Percentiles rank a stretch among this genome's conserved stretches.
Evolutionary conservation across 1,140 invertebrate genomes (phyloP).

Genomic region (Macrosteles quadrilineatus): DNA sequence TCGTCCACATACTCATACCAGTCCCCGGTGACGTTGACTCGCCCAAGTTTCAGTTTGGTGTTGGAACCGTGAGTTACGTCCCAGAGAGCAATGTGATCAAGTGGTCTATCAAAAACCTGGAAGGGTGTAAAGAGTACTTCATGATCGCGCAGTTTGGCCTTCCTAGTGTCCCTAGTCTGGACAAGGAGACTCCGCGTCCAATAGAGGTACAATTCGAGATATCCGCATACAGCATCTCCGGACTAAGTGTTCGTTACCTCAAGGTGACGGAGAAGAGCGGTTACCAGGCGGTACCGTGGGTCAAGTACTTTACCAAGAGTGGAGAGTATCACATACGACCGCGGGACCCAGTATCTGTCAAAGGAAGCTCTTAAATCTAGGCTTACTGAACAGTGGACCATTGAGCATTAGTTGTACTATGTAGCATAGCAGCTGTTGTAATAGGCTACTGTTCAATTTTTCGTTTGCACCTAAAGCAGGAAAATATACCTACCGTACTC

Average conservation of each 20-base stretch:
- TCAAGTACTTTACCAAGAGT: slow-evolving; percentile 99
- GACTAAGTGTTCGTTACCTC: slow-evolving; percentile 96
- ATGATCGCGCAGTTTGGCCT: slow-evolving; percentile 99
- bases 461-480: not conserved
- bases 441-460: not conserved
- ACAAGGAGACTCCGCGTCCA: slow-evolving; percentile 95
- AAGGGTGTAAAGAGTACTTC: slow-evolving; percentile 97
- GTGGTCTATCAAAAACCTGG: slow-evolving; percentile 99
- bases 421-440: not conserved
- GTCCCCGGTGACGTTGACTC: slow-evolving; percentile 98
- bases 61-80: slow-evolving; percentile 96
- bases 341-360: not conserved
- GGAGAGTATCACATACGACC: slow-evolving; percentile 98
- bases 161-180: slow-evolving; percentile 94
- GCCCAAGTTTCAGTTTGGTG: slow-evolving; percentile 98
- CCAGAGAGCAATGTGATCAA: slow-evolving; percentile 97
- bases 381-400: too few relatives aligned
- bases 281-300: slow-evolving; percentile 99
- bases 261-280: slow-evolving; percentile 99
- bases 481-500: not conserved
- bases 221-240: slow-evolving; percentile 99
- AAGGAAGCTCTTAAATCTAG: not conserved
- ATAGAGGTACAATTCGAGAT: slow-evolving; percentile 99
- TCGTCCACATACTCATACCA: slow-evolving; percentile 99
- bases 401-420: not conserved